These are phyloP conservation scores for Psylliodes chrysocephalus DNA, from an alignment of 2,888 invertebrate species.

Conservation along the genomic window DNA sequence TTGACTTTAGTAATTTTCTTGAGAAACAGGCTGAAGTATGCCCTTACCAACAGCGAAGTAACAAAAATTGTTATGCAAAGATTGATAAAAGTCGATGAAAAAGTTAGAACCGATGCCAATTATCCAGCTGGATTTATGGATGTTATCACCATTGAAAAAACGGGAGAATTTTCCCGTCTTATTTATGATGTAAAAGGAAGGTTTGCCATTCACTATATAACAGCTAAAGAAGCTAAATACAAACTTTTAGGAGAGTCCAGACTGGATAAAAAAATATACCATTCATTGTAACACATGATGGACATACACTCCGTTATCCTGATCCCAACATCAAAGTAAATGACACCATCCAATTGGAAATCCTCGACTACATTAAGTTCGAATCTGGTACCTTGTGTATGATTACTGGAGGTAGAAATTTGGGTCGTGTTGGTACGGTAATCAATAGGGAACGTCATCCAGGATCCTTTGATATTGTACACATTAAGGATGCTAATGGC, in stretches of 20 bases:
- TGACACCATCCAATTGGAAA: slow-evolving; percentile 96
- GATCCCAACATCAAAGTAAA: slow-evolving; percentile 94
- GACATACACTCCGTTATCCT: slow-evolving; percentile 97
- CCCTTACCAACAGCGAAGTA: slow-evolving; percentile 95
- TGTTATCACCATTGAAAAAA: slow-evolving; percentile 98
- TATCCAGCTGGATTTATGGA: slow-evolving; percentile 99
- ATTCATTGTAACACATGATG: slow-evolving; percentile 95
- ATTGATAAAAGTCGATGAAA: slow-evolving; percentile 97
- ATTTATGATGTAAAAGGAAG: slow-evolving; percentile 99
- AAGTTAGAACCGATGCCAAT: slow-evolving; percentile 96
- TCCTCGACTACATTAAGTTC: slow-evolving; percentile 98
- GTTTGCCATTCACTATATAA: slow-evolving; percentile 97
- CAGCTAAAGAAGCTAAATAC: slow-evolving; percentile 96
- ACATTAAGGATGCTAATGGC: slow-evolving; percentile 96
- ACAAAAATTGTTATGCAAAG: slow-evolving; percentile 98
- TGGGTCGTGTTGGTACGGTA: slow-evolving; percentile 98
- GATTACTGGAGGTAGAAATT: slow-evolving; percentile 99
- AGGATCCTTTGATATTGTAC: slow-evolving; percentile 99
- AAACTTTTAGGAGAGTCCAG: slow-evolving; percentile 84
- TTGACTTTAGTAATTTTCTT: slow-evolving; percentile 96
- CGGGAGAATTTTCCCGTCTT: slow-evolving; percentile 95
- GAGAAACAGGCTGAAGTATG: slow-evolving; percentile 97
- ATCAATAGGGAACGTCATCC: slow-evolving; percentile 98
- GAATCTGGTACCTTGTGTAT: slow-evolving; percentile 98
- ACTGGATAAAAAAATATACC: slow-evolving; percentile 97